Conservation (phyloP, 2,797 vertebrate genomes). For the Margarornis squamiger region DNA sequence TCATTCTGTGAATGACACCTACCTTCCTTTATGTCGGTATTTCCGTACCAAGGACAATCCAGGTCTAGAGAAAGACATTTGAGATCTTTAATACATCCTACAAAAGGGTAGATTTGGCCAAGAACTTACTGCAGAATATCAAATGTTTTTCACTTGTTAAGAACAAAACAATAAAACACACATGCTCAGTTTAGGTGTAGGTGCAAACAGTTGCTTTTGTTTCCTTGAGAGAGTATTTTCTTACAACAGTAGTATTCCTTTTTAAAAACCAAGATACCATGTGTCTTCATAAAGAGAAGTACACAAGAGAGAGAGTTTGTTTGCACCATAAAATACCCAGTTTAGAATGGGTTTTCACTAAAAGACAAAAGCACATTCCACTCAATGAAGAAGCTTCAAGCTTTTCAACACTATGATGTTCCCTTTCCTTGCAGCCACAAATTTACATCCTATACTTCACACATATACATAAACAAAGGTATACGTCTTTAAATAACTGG, state of each 20-base stretch:
- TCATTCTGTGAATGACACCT: not conserved
- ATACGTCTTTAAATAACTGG: not conserved
- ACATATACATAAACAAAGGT: not conserved
- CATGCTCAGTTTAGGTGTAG: not conserved
- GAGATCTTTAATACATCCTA: not conserved
- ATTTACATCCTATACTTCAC: not conserved
- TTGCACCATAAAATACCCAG: not conserved
- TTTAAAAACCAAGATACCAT: not conserved
- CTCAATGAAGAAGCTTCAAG: not conserved
- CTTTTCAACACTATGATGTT: not conserved
- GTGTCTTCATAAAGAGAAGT: not conserved
- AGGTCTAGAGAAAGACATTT: not conserved
- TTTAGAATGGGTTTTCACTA: not conserved
- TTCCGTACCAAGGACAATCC: not conserved
- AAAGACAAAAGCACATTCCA: not conserved
- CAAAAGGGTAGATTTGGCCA: not conserved
- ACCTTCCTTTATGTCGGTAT: not conserved
- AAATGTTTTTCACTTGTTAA: not conserved
- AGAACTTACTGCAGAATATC: not conserved
- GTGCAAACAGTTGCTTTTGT: not conserved
- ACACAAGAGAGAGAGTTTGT: not conserved
- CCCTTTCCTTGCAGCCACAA: not conserved
- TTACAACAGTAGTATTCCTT: not conserved
- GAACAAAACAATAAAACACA: not conserved
- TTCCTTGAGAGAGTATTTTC: not conserved